These are phyloP conservation scores for Falco punctatus DNA, from an alignment of 2,113 vertebrate genomes.

Conservation along the genomic window DNA sequence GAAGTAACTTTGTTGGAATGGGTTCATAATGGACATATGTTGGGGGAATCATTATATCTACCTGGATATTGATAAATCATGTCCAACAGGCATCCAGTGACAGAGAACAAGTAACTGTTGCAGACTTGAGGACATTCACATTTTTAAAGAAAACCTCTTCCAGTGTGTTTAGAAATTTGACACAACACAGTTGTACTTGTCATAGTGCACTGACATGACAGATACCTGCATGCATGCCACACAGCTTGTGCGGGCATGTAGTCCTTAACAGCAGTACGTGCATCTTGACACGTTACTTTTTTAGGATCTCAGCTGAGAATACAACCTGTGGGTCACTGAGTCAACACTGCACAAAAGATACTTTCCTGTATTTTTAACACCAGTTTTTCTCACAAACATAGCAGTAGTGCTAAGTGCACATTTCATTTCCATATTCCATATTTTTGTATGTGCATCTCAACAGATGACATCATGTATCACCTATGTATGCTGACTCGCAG, in stretches of 20 bases:
- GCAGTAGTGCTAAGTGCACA: not conserved
- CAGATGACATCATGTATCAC: not conserved
- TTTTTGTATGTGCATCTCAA: not conserved
- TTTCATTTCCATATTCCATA: not conserved
- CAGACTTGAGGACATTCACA: not conserved
- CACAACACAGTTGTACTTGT: not conserved
- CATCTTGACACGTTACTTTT: not conserved
- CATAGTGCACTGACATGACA: not conserved
- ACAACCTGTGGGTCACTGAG: not conserved
- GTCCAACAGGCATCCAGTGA: not conserved
- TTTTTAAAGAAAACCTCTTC: not conserved
- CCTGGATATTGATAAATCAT: not conserved
- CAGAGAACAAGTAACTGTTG: not conserved
- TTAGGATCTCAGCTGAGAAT: not conserved
- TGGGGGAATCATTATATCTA: not conserved
- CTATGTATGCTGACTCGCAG: not conserved
- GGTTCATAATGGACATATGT: not conserved
- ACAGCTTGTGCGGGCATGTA: not conserved
- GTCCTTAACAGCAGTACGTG: not conserved
- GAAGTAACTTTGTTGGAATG: not conserved
- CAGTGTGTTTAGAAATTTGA: not conserved
- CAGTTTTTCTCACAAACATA: not conserved
- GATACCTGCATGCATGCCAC: not conserved
- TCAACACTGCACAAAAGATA: not conserved
- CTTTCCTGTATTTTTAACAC: not conserved